Conservation (phyloP, 2,113 vertebrate genomes). For the Mesitornis unicolor region DNA sequence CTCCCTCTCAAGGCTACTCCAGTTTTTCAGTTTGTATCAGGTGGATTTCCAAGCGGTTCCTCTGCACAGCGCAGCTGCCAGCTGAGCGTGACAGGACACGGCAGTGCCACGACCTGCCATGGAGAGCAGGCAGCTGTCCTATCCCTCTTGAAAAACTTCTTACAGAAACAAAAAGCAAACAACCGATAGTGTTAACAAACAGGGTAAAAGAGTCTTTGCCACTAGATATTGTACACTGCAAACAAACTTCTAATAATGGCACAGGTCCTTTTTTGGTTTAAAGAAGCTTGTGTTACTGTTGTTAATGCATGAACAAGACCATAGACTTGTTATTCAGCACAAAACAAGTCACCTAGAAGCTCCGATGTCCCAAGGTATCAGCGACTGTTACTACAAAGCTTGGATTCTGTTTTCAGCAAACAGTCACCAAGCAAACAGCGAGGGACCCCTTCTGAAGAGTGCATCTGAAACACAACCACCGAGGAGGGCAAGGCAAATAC, state of each 20-base stretch:
- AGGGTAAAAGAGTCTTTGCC: not conserved
- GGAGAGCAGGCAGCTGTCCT: not conserved
- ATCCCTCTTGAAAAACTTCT: not conserved
- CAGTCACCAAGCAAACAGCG: slow-evolving; percentile 19
- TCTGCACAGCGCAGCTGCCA: not conserved
- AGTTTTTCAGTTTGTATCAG: not conserved
- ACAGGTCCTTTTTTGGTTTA: slow-evolving; percentile 61
- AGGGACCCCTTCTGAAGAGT: slow-evolving; percentile 1
- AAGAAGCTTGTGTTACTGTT: slow-evolving; percentile 65
- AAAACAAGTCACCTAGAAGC: slow-evolving; percentile 54
- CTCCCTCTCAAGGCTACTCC: not conserved
- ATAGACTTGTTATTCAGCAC: slow-evolving; percentile 45
- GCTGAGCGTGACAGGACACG: not conserved
- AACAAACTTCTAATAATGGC: slow-evolving; percentile 32
- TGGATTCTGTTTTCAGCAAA: slow-evolving; percentile 37
- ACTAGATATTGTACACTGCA: slow-evolving; percentile 26
- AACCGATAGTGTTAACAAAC: not conserved
- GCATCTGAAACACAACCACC: not conserved
- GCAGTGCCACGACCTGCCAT: not conserved
- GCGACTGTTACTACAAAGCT: slow-evolving; percentile 13
- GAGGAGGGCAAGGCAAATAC: not conserved
- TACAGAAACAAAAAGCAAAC: slow-evolving; percentile 9
- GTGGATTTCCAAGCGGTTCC: not conserved
- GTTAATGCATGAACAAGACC: slow-evolving; percentile 55
- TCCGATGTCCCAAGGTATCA: slow-evolving; percentile 10